Evolutionary conservation across 2,888 invertebrate species (phyloP), one percentile per base, ranked within the genome.

Genomic region (Frankliniella fusca): DNA sequence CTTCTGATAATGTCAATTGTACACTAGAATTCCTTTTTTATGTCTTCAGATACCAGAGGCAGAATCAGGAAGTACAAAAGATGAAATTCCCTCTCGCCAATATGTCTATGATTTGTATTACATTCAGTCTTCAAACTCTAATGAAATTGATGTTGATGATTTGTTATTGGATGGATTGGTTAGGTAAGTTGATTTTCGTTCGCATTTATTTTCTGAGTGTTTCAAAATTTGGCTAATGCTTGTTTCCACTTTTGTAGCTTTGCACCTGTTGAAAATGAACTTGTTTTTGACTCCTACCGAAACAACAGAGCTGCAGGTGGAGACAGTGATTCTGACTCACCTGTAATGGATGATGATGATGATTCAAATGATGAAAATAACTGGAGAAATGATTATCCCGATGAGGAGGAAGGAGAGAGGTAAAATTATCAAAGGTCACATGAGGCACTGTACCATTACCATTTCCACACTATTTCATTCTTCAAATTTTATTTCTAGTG

Each of bases 311-410:
- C 70, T 49, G 80, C 80, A 23, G 54, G 81, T 15, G 76, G 83
- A 27, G 83, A 84, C 18, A 83, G 83, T 79, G 83, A 83, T 18
- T 65, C 82, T 61, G 84, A 85, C 81, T 70, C 80, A 1, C 81
- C 81, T 0, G 38, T 70, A 3, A 82, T 83, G 61, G 86, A 87
- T 80, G 86, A 86, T 81, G 86, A 87, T 38, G 86, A 86, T 81
- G 87, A 87, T 84, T 87, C 87, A 18, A 87, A 87, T 84, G 87
- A 86, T 83, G 87, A 87, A 84, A 86, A 85, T 70, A 87, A 87
- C 82, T 87, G 87, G 86, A 84, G 86, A 82, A 87, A 87, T 84
- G 87, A 87, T 82, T 87, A 87, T 83, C 87, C 87, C 10, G 87
- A 87, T 83, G 86, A 86, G 82, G 87, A 87, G 82, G 84, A 84